A percentile compares a stretch with the other conserved stretches of the same genome.
Evolutionary conservation across 2,797 vertebrate genomes (phyloP).

Genomic region (Alca torda): DNA sequence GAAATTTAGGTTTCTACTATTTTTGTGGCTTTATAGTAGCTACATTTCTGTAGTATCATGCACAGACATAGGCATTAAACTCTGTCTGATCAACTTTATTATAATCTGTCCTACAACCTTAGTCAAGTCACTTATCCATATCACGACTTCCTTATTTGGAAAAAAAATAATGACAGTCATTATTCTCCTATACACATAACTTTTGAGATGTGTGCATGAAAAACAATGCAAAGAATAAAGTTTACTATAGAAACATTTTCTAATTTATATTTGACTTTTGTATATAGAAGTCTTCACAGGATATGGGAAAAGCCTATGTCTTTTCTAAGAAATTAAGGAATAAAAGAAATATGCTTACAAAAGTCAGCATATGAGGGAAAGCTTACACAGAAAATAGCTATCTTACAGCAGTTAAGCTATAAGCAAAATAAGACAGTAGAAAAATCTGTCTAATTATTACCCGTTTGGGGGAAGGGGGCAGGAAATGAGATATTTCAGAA

Average conservation of each 20-base stretch:
- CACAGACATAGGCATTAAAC: background rate
- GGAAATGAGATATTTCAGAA: background rate
- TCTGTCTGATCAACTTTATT: background rate
- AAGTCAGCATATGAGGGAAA: background rate
- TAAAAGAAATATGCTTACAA: background rate
- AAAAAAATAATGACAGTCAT: background rate
- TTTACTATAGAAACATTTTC: background rate
- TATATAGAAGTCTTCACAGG: background rate
- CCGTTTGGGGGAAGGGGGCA: fast-evolving
- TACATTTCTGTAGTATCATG: background rate
- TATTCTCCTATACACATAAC: background rate
- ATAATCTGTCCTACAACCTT: background rate
- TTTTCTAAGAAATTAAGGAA: background rate
- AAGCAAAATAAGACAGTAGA: background rate
- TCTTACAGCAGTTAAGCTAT: background rate
- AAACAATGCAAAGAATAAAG: background rate
- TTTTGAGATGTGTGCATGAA: background rate
- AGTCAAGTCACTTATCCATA: background rate
- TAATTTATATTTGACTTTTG: background rate
- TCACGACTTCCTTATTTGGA: background rate
- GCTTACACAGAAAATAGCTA: background rate
- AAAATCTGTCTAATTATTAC: background rate
- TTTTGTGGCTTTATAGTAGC: background rate
- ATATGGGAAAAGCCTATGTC: background rate
- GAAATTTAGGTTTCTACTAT: background rate